Conservation (phyloP, 2,113 vertebrate genomes). For the Isurus oxyrinchus region DNA sequence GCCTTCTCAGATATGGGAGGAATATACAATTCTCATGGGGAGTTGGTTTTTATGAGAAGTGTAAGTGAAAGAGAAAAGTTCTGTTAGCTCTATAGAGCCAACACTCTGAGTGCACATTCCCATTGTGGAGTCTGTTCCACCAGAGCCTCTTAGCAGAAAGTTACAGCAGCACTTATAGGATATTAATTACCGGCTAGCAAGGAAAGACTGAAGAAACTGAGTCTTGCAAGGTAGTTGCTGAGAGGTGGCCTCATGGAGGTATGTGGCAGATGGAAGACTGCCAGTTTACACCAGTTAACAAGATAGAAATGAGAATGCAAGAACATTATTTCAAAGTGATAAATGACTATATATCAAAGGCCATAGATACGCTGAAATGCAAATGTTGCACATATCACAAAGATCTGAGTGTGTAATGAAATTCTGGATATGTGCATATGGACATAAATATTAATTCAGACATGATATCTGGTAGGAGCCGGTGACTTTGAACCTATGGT, state of each 20-base stretch:
- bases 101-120: neutral
- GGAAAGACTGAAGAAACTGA: neutral
- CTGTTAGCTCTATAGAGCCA: neutral
- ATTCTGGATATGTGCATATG: neutral
- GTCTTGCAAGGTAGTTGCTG: neutral
- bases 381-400: neutral
- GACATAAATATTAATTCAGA: neutral
- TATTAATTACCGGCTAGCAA: neutral
- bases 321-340: neutral
- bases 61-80: no score
- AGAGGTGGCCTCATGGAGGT: neutral
- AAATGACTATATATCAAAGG: neutral
- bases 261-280: neutral
- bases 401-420: neutral
- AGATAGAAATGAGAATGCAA: neutral
- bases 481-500: no score
- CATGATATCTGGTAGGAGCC: neutral
- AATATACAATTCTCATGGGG: no score
- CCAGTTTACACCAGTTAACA: neutral
- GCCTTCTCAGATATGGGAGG: no score
- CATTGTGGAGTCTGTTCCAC: neutral
- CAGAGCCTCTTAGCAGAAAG: neutral
- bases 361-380: neutral
- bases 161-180: neutral
- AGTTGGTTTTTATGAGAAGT: no score